These are phyloP conservation scores for Umimayanthus chanpuru DNA, from an alignment of 92 coral and sea anemone genomes.

Conservation along the genomic window DNA sequence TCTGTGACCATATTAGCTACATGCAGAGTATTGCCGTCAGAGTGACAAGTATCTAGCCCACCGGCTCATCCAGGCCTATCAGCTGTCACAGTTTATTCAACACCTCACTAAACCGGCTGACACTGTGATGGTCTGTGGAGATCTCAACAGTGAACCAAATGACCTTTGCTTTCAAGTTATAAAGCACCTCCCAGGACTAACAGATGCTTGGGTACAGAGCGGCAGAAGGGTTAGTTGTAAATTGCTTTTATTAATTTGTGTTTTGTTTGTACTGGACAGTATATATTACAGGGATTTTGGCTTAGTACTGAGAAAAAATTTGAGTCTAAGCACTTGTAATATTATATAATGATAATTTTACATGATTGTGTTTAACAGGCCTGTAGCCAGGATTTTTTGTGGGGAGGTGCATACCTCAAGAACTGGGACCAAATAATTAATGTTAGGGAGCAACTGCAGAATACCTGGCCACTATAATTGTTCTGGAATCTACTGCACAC, in stretches of 20 bases:
- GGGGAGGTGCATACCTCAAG: too few relatives aligned
- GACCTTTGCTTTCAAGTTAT: conserved; percentile 83
- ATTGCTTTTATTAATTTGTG: background rate
- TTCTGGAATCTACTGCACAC: too few relatives aligned
- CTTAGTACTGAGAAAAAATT: too few relatives aligned
- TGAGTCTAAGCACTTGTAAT: too few relatives aligned
- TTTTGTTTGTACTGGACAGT: too few relatives aligned
- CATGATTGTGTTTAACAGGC: too few relatives aligned
- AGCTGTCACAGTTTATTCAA: conserved; percentile 81
- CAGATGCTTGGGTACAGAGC: conserved; percentile 82
- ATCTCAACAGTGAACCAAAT: conserved; percentile 88
- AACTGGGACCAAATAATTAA: too few relatives aligned
- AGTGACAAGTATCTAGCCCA: conserved; percentile 75
- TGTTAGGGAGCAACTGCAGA: too few relatives aligned
- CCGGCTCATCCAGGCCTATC: conserved; percentile 87
- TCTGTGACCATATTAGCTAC: conserved; percentile 54
- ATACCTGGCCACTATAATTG: too few relatives aligned
- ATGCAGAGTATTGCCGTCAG: conserved; percentile 82
- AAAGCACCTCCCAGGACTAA: conserved; percentile 72
- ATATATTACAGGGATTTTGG: too few relatives aligned
- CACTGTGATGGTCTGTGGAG: conserved; percentile 88
- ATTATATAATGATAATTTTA: too few relatives aligned
- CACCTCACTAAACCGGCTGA: conserved; percentile 82
- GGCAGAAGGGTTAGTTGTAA: conserved; percentile 63
- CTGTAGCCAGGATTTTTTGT: too few relatives aligned